Base-by-base conservation (phyloP, 2,888 invertebrate genomes). In the Oegoconia quadripuncta region DNA sequence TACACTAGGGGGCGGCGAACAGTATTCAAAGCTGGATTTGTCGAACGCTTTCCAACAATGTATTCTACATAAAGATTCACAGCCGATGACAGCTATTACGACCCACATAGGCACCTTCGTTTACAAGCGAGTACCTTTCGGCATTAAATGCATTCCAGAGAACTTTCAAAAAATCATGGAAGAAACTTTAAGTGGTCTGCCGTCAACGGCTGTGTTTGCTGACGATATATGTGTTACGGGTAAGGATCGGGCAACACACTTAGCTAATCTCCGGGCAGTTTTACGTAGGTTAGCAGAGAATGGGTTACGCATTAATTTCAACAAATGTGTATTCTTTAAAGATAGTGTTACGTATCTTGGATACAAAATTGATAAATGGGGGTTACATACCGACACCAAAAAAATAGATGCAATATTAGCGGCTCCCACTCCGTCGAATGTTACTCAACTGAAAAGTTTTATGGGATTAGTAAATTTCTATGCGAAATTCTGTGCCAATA, bases 151-250 rank as follows among this genome's bases (percentile, higher is more conserved):
- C n/a, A 30, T 52, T 20, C 50, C 52, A 9, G 51, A 54, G 44
- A 51, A 44, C 25, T 55, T 55, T 35, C 47, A 53, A 39, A 52
- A 53, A 35, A 36, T 48, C 11, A 47, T 54, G 29, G 46, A 46
- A 29, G 56, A 54, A 37, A 45, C 41, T 7, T 28, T 46, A 9
- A 31, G 42, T 40, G 50, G 51, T 0, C 8, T 52, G 7, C 34
- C 39, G 13, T 39, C 27, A 1, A 44, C 42, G 12, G 46, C 29
- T 8, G 47, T 34, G 0, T 53, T 48, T 34, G 14, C 31, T 3
- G 53, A 51, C 18, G 49, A 53, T 28, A 50, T 47, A 11, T 48
- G 46, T 30, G 37, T 46, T 6, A 47, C 44, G 9, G 50, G 52
- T n/a, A n/a, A n/a, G n/a, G n/a, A n/a, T n/a, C n/a, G n/a, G n/a